phyloP scores from a whole-genome alignment of 2,797 vertebrate species.

The Lithobates pipiens region DNA sequence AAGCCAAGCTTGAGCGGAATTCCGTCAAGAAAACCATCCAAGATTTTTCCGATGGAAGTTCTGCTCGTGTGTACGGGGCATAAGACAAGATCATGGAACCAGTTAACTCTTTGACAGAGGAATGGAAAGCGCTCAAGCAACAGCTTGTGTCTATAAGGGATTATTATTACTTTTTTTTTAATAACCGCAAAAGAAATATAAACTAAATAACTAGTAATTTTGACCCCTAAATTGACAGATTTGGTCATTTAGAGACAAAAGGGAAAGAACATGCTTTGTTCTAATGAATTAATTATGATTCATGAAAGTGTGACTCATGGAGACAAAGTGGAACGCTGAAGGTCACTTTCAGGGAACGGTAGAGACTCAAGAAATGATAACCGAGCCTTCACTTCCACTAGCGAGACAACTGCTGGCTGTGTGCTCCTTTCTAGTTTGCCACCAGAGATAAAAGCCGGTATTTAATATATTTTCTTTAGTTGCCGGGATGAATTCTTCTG shows the following conservation, averaged over 20 bases:
- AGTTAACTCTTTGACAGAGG: too few species aligned
- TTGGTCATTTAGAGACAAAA: not conserved
- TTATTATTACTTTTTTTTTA: too few species aligned
- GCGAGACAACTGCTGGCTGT: not conserved
- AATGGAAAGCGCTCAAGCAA: too few species aligned
- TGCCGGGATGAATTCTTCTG: too few species aligned
- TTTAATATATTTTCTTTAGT: not conserved
- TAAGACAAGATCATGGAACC: too few species aligned
- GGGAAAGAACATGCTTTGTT: conserved; percentile 8
- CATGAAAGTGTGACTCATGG: conserved; percentile 41
- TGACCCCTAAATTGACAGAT: not conserved
- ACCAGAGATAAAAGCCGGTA: conserved; percentile 21
- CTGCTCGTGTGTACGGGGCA: too few species aligned
- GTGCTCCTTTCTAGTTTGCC: conserved; percentile 39
- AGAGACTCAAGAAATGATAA: conserved; percentile 35
- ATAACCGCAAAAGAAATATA: too few species aligned
- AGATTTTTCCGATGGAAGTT: too few species aligned
- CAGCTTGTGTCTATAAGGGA: too few species aligned
- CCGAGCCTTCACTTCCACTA: conserved; percentile 35
- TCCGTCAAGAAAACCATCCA: too few species aligned
- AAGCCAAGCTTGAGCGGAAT: too few species aligned
- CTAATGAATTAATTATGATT: conserved; percentile 59
- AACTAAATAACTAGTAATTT: too few species aligned
- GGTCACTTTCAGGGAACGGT: conserved; percentile 41
- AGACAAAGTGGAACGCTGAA: conserved; percentile 53